Evolutionary conservation across 2,797 vertebrate genomes (phyloP), one percentile per base, ranked within the genome.

Genomic region (Malacoctenus gilli): DNA sequence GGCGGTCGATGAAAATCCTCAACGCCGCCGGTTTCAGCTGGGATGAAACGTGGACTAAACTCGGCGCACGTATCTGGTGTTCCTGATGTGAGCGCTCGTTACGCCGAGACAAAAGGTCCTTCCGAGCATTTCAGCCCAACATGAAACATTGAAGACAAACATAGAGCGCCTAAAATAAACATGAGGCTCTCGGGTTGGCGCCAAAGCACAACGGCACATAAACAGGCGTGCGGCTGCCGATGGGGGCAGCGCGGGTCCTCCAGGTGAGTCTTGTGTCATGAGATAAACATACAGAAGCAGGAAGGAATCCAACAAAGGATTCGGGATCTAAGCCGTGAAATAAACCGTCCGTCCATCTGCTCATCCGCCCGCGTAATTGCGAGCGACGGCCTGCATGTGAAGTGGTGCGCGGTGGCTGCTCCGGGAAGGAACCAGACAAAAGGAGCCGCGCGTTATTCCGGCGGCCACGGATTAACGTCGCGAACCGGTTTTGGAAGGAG

Each of bases 251-350:
- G 3, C 12, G 49, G 48, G 37, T 51, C 39, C 2, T 2, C 13
- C 22, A 21, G 43, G 35, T 13, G 20, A 44, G 43, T 39, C 56
- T 15, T 16, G 40, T 18, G 40, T 32, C 41, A 23, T 44, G 30
- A 56, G n/a, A 65, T 56, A 49, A 50, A 67, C 28, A 48, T 41
- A 31, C 4, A 46, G n/a, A 47, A 60, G 12, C 11, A 8, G 34
- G 20, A 22, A 56, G 31, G 47, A 67, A 53, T 31, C 21, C 25
- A 40, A 15, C 8, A 28, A 21, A 47, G 25, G 4, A 50, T 32
- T 68, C 25, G 13, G 50, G 32, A 50, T 52, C 38, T 40, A 37
- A 46, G 31, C 46, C 23, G 41, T 59, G 39, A 66, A 63, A 56
- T 35, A 65, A 53, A 61, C 25, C 8, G 34, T 35, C 43, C 31